Evolutionary conservation across 2,888 invertebrate species (phyloP).

Genomic region (Cybosia mesomella): DNA sequence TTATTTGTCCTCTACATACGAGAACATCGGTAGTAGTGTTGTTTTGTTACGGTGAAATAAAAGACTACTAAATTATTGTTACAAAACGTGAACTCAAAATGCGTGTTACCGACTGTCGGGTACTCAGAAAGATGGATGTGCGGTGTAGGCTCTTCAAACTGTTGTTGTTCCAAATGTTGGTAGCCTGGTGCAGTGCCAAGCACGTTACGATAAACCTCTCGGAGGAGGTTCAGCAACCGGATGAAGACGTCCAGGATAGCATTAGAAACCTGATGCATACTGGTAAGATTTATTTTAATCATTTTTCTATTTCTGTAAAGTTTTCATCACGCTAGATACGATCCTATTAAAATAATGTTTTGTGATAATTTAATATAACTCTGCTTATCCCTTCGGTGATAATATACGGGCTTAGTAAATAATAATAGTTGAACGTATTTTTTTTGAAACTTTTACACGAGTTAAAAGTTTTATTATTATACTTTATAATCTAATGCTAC

Average conservation of each 20-base stretch:
- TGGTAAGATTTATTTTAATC: conserved; percentile 64
- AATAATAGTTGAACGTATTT: not conserved
- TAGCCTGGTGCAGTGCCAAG: conserved; percentile 78
- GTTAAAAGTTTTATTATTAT: no score
- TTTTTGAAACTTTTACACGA: not conserved
- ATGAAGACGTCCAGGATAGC: conserved; percentile 72
- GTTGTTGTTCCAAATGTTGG: conserved; percentile 78
- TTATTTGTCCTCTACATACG: conserved; percentile 34
- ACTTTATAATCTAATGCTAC: no score
- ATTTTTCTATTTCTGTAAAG: conserved; percentile 2
- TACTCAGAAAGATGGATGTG: conserved; percentile 78
- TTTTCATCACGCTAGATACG: not conserved
- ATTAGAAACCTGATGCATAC: conserved; percentile 78
- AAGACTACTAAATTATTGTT: conserved; percentile 43
- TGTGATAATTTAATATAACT: not conserved
- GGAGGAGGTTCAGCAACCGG: conserved; percentile 55
- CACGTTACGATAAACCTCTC: conserved; percentile 67
- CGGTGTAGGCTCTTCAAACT: conserved; percentile 80
- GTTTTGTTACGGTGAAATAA: conserved; percentile 44
- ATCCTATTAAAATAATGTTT: not conserved
- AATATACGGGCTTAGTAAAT: not conserved
- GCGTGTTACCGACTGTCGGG: conserved; percentile 69
- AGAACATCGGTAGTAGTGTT: conserved; percentile 49
- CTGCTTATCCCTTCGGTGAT: not conserved
- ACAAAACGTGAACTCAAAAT: conserved; percentile 62